phyloP scores from a whole-genome alignment of 2,797 vertebrate species.

The Acanthurus tractus region DNA sequence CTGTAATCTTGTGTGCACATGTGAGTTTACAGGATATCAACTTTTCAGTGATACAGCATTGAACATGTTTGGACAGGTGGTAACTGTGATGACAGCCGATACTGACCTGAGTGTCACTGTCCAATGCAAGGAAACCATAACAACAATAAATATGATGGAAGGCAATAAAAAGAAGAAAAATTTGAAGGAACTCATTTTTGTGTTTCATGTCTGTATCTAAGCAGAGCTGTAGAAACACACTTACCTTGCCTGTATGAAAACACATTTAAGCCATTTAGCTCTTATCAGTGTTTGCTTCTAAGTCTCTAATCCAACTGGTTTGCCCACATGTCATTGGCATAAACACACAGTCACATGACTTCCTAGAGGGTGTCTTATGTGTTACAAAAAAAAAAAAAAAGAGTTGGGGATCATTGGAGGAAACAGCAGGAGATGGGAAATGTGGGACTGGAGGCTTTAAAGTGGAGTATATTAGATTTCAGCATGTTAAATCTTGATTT shows the following conservation, averaged over 20 bases:
- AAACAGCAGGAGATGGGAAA: neutral
- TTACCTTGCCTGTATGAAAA: constrained; percentile 5
- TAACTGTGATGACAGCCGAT: neutral
- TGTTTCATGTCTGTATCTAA: neutral
- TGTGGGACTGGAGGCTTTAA: neutral
- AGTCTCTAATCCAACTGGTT: constrained; percentile 10
- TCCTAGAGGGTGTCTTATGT: neutral
- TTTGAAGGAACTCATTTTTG: constrained; percentile 1
- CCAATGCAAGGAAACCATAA: neutral
- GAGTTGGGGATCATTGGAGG: neutral
- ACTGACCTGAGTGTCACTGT: neutral
- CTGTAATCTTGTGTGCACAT: constrained; percentile 26
- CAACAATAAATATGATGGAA: neutral
- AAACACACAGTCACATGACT: constrained; percentile 6
- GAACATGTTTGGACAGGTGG: constrained; percentile 20
- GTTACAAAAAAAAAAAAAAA: neutral
- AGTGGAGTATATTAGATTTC: neutral
- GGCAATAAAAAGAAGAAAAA: neutral
- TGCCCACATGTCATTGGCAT: neutral
- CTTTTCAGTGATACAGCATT: constrained; percentile 11
- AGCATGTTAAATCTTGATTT: neutral
- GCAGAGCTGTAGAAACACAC: constrained; percentile 17
- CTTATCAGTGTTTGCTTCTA: constrained; percentile 23
- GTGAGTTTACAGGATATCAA: neutral
- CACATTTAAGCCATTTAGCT: neutral